These are phyloP conservation scores for Tenthredo mesomela DNA, from an alignment of 2,888 invertebrate species.

Conservation along the genomic window DNA sequence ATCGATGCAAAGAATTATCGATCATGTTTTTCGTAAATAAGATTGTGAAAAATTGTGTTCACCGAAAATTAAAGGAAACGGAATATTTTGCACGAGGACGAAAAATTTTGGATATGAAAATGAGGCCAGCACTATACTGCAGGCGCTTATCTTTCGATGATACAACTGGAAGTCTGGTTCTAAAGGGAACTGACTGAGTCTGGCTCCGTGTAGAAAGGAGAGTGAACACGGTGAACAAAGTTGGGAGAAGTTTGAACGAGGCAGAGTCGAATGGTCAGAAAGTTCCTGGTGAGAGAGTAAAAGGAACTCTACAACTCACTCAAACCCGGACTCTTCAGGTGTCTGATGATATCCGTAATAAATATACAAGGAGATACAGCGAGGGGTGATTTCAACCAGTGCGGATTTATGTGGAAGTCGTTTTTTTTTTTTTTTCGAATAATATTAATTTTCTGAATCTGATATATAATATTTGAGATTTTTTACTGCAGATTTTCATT, in stretches of 20 bases:
- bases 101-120: not conserved
- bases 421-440: not conserved
- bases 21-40: not conserved
- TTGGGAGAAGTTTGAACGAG: constrained; percentile 39
- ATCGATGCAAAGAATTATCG: not conserved
- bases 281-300: constrained; percentile 34
- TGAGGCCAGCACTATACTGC: not conserved
- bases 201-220: constrained; percentile 21
- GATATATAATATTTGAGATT: not conserved
- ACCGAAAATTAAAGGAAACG: not conserved
- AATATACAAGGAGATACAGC: not conserved
- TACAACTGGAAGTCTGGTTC: constrained; percentile 4
- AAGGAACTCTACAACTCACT: constrained; percentile 26
- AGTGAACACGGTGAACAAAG: constrained; percentile 6
- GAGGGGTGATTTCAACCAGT: not conserved
- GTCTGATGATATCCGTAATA: constrained; percentile 19
- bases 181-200: not conserved
- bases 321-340: not conserved
- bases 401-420: not conserved
- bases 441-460: not conserved
- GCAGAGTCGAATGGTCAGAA: constrained; percentile 44
- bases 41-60: not conserved
- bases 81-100: not conserved
- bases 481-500: not conserved
- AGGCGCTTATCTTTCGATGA: constrained; percentile 16